Evolutionary conservation across 2,888 invertebrate species (phyloP).

Genomic region (Scrobipalpa costella): DNA sequence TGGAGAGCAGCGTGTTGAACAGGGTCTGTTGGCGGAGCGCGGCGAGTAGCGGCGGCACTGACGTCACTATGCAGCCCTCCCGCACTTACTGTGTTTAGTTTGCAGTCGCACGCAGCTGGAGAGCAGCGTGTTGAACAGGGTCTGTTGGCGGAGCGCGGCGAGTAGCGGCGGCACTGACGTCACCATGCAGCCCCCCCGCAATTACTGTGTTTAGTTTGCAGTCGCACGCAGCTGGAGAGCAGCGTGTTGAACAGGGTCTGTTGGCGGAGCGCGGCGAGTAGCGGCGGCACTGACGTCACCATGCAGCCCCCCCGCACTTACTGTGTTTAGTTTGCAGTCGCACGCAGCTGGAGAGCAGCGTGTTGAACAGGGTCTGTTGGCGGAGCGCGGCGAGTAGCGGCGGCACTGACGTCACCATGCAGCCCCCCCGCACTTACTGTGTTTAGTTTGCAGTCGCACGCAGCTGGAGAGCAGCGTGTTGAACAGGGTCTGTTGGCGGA

Average conservation of each 20-base stretch:
- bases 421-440: constrained; percentile 89
- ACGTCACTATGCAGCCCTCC: too few relatives aligned
- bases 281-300: constrained; percentile 89
- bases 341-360: constrained; percentile 93
- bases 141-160: constrained; percentile 94
- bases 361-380: constrained; percentile 95
- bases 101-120: too few relatives aligned
- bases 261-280: constrained; percentile 95
- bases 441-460: constrained; percentile 89
- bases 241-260: too few relatives aligned
- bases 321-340: constrained; percentile 90
- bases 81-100: too few relatives aligned
- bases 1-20: constrained; percentile 82
- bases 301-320: constrained; percentile 63
- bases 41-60: constrained; percentile 92
- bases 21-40: not conserved
- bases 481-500: constrained; percentile 95
- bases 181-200: too few relatives aligned
- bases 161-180: constrained; percentile 94
- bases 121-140: too few relatives aligned
- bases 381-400: constrained; percentile 91
- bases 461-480: constrained; percentile 94
- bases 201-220: too few relatives aligned
- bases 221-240: too few relatives aligned
- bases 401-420: constrained; percentile 89